Evolutionary conservation across 1,140 invertebrate species (phyloP), one percentile per base, ranked within the genome.

Genomic region (Ips nitidus): DNA sequence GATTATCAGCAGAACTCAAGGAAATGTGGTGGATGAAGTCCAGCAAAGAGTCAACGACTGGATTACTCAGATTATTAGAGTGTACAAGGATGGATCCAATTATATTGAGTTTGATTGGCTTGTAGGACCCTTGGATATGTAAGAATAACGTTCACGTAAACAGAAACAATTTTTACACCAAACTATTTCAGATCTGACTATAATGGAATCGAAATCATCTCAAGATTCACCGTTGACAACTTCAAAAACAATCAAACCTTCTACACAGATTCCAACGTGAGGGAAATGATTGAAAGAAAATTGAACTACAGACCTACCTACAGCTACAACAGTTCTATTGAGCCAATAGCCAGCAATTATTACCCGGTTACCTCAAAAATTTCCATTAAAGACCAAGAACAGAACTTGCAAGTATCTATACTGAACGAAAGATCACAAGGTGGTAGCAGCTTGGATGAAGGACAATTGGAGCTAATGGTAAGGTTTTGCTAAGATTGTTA

Each of bases 331-430:
- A 58, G 94, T 88, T 93, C 42, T 8, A 80, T 85, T 0, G 90
- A 97, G 65, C 82, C 87, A 22, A 81, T 93, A 1, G 83, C 93
- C 52, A 91, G 89, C 1, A 98, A 98, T 80, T 98, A 97, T 80
- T 98, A 94, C 80, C 97, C 97, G 0, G 86, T 98, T 1, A 95
- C 93, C 37, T 90, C 90, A 2, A 86, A 90, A 63, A 94, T 98
- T 47, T 45, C 66, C 22, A 73, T 76, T 40, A 62, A 56, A 70
- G 73, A 76, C 67, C 73, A 83, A 55, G 75, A 80, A 2, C 79
- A 76, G 1, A 80, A 82, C 2, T 73, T 83, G 0, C 83, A 85
- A 39, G 71, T 92, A 8, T 86, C 84, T 6, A 80, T 95, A 1
- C 78, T 98, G 41, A 77, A 73, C 45, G 74, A 98, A 79, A 82